Conservation (phyloP, 2,888 invertebrate species). For the Metacarcinus magister region DNA sequence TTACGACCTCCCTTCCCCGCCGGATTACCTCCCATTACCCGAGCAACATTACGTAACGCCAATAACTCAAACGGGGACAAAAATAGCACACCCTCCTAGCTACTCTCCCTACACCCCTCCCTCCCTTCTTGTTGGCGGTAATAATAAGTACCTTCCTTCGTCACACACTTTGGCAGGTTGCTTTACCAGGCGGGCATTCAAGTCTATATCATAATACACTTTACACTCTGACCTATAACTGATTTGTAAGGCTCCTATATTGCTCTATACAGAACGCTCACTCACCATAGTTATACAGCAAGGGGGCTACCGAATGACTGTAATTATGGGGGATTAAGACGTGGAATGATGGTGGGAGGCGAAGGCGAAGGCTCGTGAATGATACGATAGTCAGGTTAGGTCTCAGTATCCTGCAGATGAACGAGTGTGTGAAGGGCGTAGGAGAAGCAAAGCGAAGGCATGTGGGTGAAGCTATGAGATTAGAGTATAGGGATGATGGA, state of each 20-base stretch:
- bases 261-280: too few relatives aligned
- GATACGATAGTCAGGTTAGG: neutral
- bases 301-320: neutral
- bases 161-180: neutral
- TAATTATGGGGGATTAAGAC: neutral
- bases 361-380: neutral
- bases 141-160: neutral
- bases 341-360: neutral
- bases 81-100: neutral
- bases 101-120: neutral
- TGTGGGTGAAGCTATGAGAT: neutral
- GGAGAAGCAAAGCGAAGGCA: neutral
- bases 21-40: slow-evolving; percentile 42
- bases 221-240: neutral
- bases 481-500: neutral
- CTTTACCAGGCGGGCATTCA: neutral
- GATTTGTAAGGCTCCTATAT: neutral
- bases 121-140: neutral
- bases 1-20: slow-evolving; percentile 38
- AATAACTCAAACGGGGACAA: slow-evolving; percentile 29
- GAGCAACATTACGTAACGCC: slow-evolving; percentile 29
- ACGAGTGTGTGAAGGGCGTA: neutral
- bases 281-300: neutral
- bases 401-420: neutral
- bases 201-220: neutral